These are phyloP conservation scores for Tiliacea citrago DNA, from an alignment of 2,888 invertebrate species.

Conservation along the genomic window DNA sequence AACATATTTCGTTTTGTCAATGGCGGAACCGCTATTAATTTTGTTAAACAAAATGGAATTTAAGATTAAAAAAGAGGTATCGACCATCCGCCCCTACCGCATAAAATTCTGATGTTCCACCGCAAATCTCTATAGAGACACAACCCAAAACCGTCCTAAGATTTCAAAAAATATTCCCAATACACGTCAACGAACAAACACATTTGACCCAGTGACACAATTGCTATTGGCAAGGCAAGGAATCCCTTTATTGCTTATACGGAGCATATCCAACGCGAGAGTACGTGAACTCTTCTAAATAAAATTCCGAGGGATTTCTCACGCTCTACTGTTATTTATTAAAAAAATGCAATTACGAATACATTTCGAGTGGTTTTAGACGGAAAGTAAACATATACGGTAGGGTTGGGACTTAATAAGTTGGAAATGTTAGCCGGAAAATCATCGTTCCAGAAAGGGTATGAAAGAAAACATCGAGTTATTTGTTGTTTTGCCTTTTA, in stretches of 20 bases:
- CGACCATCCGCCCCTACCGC: neutral
- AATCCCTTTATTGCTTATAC: slow-evolving; percentile 75
- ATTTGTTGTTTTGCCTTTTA: slow-evolving; percentile 12
- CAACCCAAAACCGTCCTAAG: slow-evolving; percentile 18
- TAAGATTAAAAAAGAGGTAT: neutral
- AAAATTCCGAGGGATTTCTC: slow-evolving; percentile 56
- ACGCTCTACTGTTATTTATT: slow-evolving; percentile 51
- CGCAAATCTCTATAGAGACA: slow-evolving; percentile 22
- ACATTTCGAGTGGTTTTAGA: slow-evolving; percentile 33
- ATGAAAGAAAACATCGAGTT: slow-evolving; percentile 4
- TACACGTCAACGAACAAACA: slow-evolving; percentile 65
- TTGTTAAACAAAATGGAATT: neutral
- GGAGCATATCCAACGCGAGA: slow-evolving; percentile 59
- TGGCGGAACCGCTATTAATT: neutral
- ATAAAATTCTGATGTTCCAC: slow-evolving; percentile 1
- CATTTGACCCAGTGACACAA: slow-evolving; percentile 77
- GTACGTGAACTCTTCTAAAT: slow-evolving; percentile 59
- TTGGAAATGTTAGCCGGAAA: neutral
- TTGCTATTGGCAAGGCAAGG: slow-evolving; percentile 65
- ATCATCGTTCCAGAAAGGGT: slow-evolving; percentile 5
- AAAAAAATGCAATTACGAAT: slow-evolving; percentile 46
- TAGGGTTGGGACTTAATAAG: neutral
- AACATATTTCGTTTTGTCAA: slow-evolving; percentile 1
- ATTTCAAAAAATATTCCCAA: slow-evolving; percentile 54
- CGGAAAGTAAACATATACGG: neutral